Conservation (phyloP, 2,113 vertebrate species). For the Sebastes fasciatus region DNA sequence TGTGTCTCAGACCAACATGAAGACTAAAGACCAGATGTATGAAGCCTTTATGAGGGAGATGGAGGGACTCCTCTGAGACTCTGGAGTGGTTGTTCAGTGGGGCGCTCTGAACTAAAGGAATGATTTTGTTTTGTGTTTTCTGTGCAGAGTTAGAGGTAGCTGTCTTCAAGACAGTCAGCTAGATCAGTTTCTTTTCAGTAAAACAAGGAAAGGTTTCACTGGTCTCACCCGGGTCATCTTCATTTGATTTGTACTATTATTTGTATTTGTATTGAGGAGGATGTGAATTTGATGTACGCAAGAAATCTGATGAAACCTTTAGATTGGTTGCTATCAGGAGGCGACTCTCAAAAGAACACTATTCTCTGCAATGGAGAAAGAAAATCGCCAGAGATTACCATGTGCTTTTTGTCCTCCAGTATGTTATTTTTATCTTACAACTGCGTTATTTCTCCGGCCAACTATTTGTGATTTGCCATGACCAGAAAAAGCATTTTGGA, state of each 20-base stretch:
- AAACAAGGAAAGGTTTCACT: not conserved
- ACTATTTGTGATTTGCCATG: constrained; percentile 38
- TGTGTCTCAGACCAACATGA: constrained; percentile 89
- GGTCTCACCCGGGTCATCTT: constrained; percentile 12
- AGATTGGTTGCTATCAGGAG: not conserved
- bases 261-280: constrained; percentile 26
- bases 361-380: constrained; percentile 18
- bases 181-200: constrained; percentile 21
- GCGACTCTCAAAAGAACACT: constrained; percentile 22
- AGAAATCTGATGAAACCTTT: constrained; percentile 1
- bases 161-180: constrained; percentile 24
- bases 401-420: constrained; percentile 13
- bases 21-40: constrained; percentile 98
- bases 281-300: constrained; percentile 18
- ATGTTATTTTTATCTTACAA: not conserved
- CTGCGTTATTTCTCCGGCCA: constrained; percentile 15
- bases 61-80: constrained; percentile 92
- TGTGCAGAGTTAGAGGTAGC: constrained; percentile 43
- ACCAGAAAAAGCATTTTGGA: constrained; percentile 50
- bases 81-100: not conserved
- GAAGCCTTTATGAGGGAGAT: constrained; percentile 99
- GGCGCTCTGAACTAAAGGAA: constrained; percentile 15
- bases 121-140: constrained; percentile 20
- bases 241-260: constrained; percentile 17
- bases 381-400: not conserved